Conservation (phyloP, 2,888 invertebrate genomes). For the Ecliptopera silaceata region DNA sequence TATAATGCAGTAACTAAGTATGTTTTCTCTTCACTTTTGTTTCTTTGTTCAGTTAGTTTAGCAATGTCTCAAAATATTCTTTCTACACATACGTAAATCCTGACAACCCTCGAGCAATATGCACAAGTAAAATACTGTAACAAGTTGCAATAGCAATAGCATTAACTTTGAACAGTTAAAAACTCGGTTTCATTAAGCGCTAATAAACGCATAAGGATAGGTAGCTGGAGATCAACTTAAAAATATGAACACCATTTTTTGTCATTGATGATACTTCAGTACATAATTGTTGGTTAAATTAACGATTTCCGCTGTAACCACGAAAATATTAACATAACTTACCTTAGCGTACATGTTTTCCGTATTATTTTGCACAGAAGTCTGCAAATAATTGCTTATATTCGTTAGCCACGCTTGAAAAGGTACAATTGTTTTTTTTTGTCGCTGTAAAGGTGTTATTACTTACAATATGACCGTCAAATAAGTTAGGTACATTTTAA, state of each 20-base stretch:
- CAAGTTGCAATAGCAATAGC: not conserved
- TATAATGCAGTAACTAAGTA: constrained; percentile 43
- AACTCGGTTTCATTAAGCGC: not conserved
- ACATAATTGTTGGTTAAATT: constrained; percentile 28
- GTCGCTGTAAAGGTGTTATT: constrained; percentile 18
- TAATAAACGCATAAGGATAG: not conserved
- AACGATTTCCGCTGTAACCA: constrained; percentile 31
- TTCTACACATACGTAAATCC: too few species aligned
- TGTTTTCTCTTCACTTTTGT: constrained; percentile 45
- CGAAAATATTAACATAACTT: constrained; percentile 27
- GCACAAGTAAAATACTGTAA: not conserved
- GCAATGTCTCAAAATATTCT: constrained; percentile 20
- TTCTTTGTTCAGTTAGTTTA: constrained; percentile 35
- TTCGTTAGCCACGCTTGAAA: constrained; percentile 32
- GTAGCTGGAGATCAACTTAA: not conserved
- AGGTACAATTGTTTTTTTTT: constrained; percentile 30
- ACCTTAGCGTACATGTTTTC: constrained; percentile 28
- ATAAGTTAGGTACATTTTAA: not conserved
- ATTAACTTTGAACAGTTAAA: not conserved
- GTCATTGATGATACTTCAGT: constrained; percentile 15
- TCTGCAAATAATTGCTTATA: constrained; percentile 28
- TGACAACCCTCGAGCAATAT: not conserved
- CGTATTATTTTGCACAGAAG: constrained; percentile 31
- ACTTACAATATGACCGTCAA: constrained; percentile 16
- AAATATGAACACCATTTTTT: constrained; percentile 18